Evolutionary conservation across 1,140 invertebrate species (phyloP).

Genomic region (Eufriesea mexicana): DNA sequence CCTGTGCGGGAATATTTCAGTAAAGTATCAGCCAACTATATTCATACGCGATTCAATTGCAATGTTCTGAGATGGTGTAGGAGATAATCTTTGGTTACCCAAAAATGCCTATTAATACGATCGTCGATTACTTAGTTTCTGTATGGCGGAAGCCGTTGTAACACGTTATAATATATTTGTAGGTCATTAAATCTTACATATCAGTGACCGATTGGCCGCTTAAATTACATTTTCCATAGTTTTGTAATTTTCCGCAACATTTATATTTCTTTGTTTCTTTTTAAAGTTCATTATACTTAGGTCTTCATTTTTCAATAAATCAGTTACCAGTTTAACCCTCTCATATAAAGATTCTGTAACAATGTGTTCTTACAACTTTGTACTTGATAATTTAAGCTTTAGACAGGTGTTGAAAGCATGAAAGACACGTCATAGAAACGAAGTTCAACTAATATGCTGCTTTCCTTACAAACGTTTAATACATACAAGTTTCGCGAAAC

Average conservation of each 20-base stretch:
- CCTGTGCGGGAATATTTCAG: slow-evolving; percentile 46
- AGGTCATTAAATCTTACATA: slow-evolving; percentile 53
- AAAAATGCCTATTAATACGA: slow-evolving; percentile 61
- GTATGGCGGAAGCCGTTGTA: slow-evolving; percentile 48
- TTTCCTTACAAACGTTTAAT: background rate
- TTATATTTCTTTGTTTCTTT: slow-evolving; percentile 45
- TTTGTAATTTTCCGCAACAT: slow-evolving; percentile 37
- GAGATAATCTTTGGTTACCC: slow-evolving; percentile 70
- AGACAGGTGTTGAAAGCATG: slow-evolving; percentile 6
- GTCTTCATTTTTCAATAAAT: slow-evolving; percentile 21
- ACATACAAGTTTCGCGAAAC: no score
- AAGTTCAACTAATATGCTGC: background rate
- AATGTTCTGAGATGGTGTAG: slow-evolving; percentile 57
- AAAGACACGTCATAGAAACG: background rate
- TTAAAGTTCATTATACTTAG: slow-evolving; percentile 29
- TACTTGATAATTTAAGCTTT: slow-evolving; percentile 24
- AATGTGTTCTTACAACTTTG: slow-evolving; percentile 28
- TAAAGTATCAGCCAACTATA: slow-evolving; percentile 42
- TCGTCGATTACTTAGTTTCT: slow-evolving; percentile 45
- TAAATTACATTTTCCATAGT: slow-evolving; percentile 39
- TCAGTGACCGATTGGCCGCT: slow-evolving; percentile 41
- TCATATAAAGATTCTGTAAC: slow-evolving; percentile 54
- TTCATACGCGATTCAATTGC: slow-evolving; percentile 47
- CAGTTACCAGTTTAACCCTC: slow-evolving; percentile 54
- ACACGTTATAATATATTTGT: slow-evolving; percentile 51